Evolutionary conservation across 2,113 vertebrate genomes (phyloP).

Genomic region (Benitochromis conjunctus): DNA sequence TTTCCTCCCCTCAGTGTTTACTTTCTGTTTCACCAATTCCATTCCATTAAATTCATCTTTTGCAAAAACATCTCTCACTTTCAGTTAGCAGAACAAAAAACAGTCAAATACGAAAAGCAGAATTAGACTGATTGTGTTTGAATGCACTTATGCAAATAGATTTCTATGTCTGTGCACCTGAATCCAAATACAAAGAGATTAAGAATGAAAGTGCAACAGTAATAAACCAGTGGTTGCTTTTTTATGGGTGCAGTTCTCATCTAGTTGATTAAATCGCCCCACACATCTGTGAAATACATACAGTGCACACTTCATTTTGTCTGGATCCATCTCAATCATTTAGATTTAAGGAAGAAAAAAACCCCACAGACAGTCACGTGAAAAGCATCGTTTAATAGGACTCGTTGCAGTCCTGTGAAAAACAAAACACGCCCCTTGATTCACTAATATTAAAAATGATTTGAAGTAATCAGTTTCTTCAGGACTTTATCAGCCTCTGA

Average conservation of each 20-base stretch:
- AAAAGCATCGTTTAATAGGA: background rate
- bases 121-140: background rate
- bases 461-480: background rate
- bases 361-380: background rate
- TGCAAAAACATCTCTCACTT: background rate
- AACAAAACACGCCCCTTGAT: background rate
- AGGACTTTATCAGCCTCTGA: background rate
- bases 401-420: background rate
- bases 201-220: background rate
- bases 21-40: background rate
- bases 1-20: background rate
- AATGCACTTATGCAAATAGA: background rate
- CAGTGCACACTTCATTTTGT: background rate
- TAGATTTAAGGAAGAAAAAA: background rate
- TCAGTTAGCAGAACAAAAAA: fast-evolving
- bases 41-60: background rate
- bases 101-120: background rate
- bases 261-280: background rate
- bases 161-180: background rate
- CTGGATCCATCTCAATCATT: background rate
- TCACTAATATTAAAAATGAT: background rate
- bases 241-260: background rate
- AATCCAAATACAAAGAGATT: background rate
- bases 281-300: background rate
- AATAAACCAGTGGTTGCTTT: background rate